Evolutionary conservation across 2,888 invertebrate species (phyloP), one percentile per base, ranked within the genome.

Genomic region (Yponomeuta evonymella): DNA sequence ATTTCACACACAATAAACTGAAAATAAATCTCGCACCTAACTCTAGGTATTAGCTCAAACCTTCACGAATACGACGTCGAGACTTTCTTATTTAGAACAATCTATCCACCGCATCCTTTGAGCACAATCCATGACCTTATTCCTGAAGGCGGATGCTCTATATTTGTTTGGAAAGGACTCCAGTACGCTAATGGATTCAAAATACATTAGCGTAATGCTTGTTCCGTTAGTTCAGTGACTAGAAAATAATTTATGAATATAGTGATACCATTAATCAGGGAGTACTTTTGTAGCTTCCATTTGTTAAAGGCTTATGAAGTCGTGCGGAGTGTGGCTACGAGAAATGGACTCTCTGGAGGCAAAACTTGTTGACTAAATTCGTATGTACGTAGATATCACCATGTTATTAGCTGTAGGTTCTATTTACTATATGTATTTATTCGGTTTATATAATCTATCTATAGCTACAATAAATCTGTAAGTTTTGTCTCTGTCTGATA

Each of bases 31-130:
- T 78, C 73, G 73, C 76, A 80, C 78, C 78, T 80, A 81, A 81
- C 75, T 74, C 81, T 79, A 79, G 80, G 81, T 79, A 78, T 81
- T 80, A 81, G 79, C 79, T 76, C 76, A 81, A 80, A 81, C 78
- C 80, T 79, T 80, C 78, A 75, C 76, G 77, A 77, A 74, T 78
- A 78, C 79, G 75, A 74, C 75, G 74, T 74, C 75, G 73, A 75
- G 6, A 12, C 65, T 12, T 33, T 65, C 30, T 10, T 30, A 29
- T 65, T 12, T 33, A 65, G 33, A 65, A 65, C 29, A 65, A 23
- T 11, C 23, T 29, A 65, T 65, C 30, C 29, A 23, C 65, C 29
- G 15, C 51, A 58, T 15, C 51, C 4, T 58, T 58, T 58, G 15
- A 58, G 15, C 51, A 15, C 51, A 15, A 58, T 58, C 51, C 15